phyloP scores from a whole-genome alignment of 2,113 vertebrate species.

The Mesoclemmys tuberculata region DNA sequence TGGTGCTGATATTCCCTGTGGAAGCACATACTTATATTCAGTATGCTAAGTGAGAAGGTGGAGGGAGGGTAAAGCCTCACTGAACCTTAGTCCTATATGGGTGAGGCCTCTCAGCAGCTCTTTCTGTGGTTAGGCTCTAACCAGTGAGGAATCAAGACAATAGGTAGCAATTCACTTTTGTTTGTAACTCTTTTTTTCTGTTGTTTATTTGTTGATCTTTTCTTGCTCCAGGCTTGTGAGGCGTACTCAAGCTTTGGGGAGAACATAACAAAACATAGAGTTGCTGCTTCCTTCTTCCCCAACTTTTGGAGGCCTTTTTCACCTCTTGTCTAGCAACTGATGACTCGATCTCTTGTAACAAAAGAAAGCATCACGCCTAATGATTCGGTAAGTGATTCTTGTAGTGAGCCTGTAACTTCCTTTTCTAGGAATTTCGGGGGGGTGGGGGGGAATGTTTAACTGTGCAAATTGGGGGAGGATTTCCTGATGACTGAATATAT shows the following conservation, averaged over 20 bases:
- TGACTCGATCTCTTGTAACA: neutral
- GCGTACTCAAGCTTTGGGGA: neutral
- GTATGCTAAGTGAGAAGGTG: neutral
- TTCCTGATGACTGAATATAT: neutral
- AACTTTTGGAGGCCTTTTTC: neutral
- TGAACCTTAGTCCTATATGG: neutral
- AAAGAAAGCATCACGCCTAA: neutral
- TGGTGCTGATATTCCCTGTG: neutral
- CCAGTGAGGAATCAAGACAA: neutral
- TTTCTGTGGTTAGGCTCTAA: neutral
- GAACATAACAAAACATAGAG: neutral
- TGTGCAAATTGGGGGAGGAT: neutral
- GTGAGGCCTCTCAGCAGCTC: neutral
- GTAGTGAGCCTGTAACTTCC: neutral
- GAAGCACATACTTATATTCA: neutral
- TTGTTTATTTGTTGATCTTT: neutral
- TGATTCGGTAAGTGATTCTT: neutral
- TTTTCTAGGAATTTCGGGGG: neutral
- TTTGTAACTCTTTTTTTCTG: neutral
- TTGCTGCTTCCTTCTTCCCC: neutral
- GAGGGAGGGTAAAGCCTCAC: neutral
- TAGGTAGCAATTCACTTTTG: neutral
- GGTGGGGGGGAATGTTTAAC: too few species aligned
- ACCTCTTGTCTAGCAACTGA: neutral
- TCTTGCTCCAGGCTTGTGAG: neutral